Evolutionary conservation across 2,113 vertebrate genomes (phyloP), one percentile per base, ranked within the genome.

Genomic region (Rostratula benghalensis): DNA sequence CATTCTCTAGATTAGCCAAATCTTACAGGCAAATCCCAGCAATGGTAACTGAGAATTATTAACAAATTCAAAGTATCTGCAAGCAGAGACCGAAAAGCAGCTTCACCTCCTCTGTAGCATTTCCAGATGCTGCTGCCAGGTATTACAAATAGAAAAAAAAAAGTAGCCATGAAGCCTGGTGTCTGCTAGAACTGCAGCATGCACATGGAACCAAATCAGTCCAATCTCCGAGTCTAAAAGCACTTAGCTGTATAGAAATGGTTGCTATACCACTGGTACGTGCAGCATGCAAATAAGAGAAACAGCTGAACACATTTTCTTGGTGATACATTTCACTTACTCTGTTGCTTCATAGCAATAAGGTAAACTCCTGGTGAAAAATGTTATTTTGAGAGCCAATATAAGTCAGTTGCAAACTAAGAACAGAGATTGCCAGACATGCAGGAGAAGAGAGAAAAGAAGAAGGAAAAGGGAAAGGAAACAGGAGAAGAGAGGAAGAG

Each of bases 391-490:
- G 41, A 83, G 13, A 84, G 87, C 37, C 27, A 84, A 27, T 12
- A 22, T 1, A 85, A 91, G 31, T 33, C n/a, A 45, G 28, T 53
- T 91, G 57, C 64, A 82, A 82, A 76, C 11, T 27, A 87, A 13
- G 7, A 57, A 30, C 23, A 59, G 48, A 69, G 45, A 85, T 19
- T 80, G 83, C 9, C 15, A 88, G 19, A 65, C 12, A 18, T 13
- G 2, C 1, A 1, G 22, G 1, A 3, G 5, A 4, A 11, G 20
- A 31, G 5, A 43, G 6, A 30, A 64, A 63, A 41, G 18, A 46
- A 54, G 11, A n/a, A 3, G 10, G 20, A 35, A 67, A 67, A 61
- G 7, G 4, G 10, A 48, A 61, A 74, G 12, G 28, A 68, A 85
- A 80, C 3, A 13, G 7, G 22, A 22, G 39, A 65, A 39, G 22